Evolutionary conservation across 37 sponge, comb jelly and placozoan genomes (phyloP).

Genomic region (Dysidea cf. avara): DNA sequence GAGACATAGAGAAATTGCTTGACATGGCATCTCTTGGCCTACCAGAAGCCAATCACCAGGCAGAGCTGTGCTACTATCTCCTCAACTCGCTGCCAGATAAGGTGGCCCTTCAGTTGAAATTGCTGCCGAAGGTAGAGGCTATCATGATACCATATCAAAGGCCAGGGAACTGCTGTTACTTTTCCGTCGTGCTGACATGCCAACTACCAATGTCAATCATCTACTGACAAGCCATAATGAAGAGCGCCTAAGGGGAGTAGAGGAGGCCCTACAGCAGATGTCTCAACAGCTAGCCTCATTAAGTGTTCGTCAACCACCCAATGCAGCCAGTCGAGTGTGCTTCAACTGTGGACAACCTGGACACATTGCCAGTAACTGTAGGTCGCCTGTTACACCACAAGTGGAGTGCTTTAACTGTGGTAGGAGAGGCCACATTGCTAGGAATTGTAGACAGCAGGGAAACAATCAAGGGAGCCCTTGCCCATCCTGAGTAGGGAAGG

Average conservation of each 20-base stretch:
- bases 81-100: neutral
- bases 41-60: neutral
- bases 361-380: too few species aligned
- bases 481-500: too few species aligned
- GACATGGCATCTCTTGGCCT: neutral
- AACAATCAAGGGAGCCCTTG: too few species aligned
- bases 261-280: too few species aligned
- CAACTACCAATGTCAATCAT: neutral
- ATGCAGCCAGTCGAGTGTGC: neutral
- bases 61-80: neutral
- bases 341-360: too few species aligned
- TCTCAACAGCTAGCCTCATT: neutral
- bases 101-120: conserved; percentile 3
- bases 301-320: neutral
- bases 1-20: conserved; percentile 4
- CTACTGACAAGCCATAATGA: neutral
- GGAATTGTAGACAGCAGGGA: too few species aligned
- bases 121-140: neutral
- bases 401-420: conserved; percentile 74
- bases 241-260: neutral
- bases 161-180: conserved; percentile 4
- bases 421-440: conserved; percentile 59
- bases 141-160: neutral
- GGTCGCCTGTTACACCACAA: too few species aligned
- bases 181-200: neutral